phyloP scores from a whole-genome alignment of 2,797 vertebrate genomes.

The Dryobates pubescens region DNA sequence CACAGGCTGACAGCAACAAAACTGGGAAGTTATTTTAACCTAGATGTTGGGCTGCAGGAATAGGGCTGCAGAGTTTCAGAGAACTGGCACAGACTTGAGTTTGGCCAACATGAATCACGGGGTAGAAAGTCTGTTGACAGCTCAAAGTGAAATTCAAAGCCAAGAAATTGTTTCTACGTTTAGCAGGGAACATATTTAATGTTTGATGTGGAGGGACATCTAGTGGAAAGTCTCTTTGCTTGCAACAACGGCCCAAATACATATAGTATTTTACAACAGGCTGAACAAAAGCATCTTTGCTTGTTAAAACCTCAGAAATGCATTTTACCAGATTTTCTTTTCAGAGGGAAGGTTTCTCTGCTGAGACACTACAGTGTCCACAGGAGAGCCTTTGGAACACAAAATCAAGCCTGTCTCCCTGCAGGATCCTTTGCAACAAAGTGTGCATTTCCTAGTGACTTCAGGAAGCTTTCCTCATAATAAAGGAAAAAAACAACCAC shows the following conservation, averaged over 20 bases:
- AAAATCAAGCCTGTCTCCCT: not conserved
- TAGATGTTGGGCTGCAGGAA: not conserved
- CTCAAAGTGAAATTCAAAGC: not conserved
- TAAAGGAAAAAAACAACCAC: not conserved
- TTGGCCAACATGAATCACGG: fast-evolving
- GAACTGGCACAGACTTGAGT: not conserved
- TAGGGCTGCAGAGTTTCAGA: not conserved
- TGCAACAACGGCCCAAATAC: not conserved
- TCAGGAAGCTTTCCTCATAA: not conserved
- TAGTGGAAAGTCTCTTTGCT: slow-evolving; percentile 23
- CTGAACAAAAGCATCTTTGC: not conserved
- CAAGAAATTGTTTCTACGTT: not conserved
- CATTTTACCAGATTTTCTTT: not conserved
- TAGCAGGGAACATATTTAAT: not conserved
- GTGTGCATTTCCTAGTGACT: not conserved
- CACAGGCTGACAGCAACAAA: not conserved
- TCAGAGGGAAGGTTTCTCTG: not conserved
- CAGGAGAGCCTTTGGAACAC: not conserved
- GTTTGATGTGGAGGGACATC: slow-evolving; percentile 52
- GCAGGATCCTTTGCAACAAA: not conserved
- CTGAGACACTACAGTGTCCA: not conserved
- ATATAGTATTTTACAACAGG: not conserved
- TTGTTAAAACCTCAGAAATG: not conserved
- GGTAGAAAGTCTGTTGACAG: not conserved
- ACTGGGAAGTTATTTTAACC: not conserved